Base-by-base conservation (phyloP, 2,888 invertebrate species). In the Hydrotaea diabolus region DNA sequence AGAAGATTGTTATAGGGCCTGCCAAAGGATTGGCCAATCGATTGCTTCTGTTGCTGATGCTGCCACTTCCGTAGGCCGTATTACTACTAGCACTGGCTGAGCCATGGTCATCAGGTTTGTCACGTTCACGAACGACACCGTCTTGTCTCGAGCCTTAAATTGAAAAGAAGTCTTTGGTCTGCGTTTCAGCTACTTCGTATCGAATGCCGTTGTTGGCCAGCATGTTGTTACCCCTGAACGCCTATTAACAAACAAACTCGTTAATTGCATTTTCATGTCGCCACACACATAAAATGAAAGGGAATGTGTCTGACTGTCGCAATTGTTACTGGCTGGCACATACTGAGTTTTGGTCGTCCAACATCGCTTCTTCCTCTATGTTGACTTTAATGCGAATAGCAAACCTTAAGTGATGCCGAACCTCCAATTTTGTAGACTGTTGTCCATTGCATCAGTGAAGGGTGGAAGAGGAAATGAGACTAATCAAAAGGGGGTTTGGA, bases 231-330 rank as follows among this genome's bases (percentile, higher is more conserved):
- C 75, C 84, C 75, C 26, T 31, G 17, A 75, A 76, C 72, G 19
- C 64, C 66, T 49, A 81, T 66, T 79, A 77, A 66, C 23, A 55
- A 66, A 53, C 76, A 79, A 79, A 76, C 21, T 26, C 7, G 31
- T 76, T 85, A 85, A 85, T 84, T 82, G 84, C 59, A 74, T 85
- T 85, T 85, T 79, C 81, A 73, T 85, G 84, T 85, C 59, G 73
- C 69, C 57, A 36, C 31, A 31, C 31, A 31, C 39, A 36, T 66
- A 46, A 66, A 76, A 26, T 26, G 59, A 59, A 59, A 59, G 59
- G 23, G 11, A 72, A 66, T 71, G 11, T 53, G 19, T 59, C 11
- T 11, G 26, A 2, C 2, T 31, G 3, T 31, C 7, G 3, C 31
- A 31, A 4, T 2, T 31, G 31, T 7, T 31, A 7, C 2, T 31